phyloP scores from a whole-genome alignment of 2,888 invertebrate species.

The Acholoe squamosa region DNA sequence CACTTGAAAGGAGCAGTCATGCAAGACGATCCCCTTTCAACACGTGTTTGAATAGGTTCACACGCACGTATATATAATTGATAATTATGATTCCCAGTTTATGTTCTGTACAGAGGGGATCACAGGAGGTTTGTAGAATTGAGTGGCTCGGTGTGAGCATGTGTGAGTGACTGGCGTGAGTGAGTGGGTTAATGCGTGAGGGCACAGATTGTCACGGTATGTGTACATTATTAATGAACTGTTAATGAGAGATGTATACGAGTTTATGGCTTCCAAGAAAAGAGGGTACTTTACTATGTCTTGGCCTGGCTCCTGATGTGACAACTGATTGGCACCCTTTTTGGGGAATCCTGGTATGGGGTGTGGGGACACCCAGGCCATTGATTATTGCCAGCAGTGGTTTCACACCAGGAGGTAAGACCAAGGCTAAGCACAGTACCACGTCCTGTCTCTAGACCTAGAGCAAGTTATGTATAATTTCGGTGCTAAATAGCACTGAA shows the following conservation, averaged over 20 bases:
- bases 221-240: slow-evolving; percentile 16
- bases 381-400: background rate
- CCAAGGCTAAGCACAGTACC: background rate
- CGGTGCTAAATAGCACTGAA: background rate
- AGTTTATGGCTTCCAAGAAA: slow-evolving; percentile 28
- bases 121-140: background rate
- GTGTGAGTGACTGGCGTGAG: background rate
- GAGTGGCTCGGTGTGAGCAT: background rate
- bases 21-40: slow-evolving; percentile 6
- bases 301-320: background rate
- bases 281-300: background rate
- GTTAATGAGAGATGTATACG: slow-evolving; percentile 24
- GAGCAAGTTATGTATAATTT: background rate
- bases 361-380: slow-evolving; percentile 29
- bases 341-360: background rate
- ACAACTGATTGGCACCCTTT: background rate
- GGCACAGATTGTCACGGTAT: background rate
- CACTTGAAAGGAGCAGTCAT: slow-evolving; percentile 13
- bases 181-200: background rate
- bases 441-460: background rate
- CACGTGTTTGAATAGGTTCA: slow-evolving; percentile 15
- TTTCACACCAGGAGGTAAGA: background rate
- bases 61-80: background rate
- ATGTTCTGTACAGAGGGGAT: background rate
- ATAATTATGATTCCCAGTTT: background rate